These are phyloP conservation scores for Pseudococcus viburni DNA, from an alignment of 2,888 invertebrate species.

Conservation along the genomic window DNA sequence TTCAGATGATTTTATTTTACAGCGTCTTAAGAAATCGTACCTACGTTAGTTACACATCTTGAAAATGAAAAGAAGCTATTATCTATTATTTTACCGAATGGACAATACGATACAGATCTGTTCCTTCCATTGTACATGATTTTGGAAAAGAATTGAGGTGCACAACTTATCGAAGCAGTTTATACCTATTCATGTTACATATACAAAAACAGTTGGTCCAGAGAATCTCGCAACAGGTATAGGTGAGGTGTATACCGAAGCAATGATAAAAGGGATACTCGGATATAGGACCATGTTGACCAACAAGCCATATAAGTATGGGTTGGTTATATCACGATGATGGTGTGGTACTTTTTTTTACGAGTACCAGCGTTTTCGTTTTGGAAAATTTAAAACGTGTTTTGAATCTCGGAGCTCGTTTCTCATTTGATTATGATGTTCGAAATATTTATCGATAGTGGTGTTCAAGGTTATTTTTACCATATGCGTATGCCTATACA, in stretches of 20 bases:
- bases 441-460: constrained; percentile 35
- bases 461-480: constrained; percentile 46
- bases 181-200: constrained; percentile 9
- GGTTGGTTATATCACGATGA: constrained; percentile 36
- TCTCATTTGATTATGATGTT: constrained; percentile 45
- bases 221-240: constrained; percentile 24
- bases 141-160: background rate
- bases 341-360: background rate
- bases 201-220: constrained; percentile 31
- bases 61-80: constrained; percentile 1
- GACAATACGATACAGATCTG: background rate
- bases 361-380: background rate
- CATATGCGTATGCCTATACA: background rate
- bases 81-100: background rate
- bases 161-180: constrained; percentile 33
- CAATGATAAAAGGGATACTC: background rate
- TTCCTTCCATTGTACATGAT: constrained; percentile 18
- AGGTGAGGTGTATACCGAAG: background rate
- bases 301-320: constrained; percentile 26
- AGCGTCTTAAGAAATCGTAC: background rate
- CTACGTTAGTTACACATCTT: background rate
- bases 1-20: background rate
- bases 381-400: constrained; percentile 39
- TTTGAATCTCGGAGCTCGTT: constrained; percentile 36
- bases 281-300: background rate